Percentiles rank a stretch among this genome's conserved stretches.
phyloP scores from a whole-genome alignment of 1,140 invertebrate species.

The Zaprionus lachaisei region DNA sequence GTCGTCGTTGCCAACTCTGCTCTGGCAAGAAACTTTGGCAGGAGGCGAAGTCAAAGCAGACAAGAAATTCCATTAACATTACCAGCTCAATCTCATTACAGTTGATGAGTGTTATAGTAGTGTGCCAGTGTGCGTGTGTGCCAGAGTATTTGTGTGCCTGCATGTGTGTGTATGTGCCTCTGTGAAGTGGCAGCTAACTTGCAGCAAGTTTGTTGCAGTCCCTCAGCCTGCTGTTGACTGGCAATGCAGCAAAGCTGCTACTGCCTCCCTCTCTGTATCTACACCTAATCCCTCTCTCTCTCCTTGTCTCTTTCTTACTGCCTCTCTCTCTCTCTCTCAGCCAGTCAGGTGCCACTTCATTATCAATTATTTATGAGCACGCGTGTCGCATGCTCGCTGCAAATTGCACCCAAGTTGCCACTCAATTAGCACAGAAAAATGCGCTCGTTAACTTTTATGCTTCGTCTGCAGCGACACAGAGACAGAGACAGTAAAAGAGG shows the following conservation, averaged over 20 bases:
- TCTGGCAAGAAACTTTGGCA: slow-evolving; percentile 40
- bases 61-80: slow-evolving; percentile 81
- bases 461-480: slow-evolving; percentile 1
- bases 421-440: slow-evolving; percentile 80
- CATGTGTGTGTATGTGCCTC: not conserved
- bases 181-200: slow-evolving; percentile 20
- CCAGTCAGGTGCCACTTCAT: slow-evolving; percentile 61
- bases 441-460: slow-evolving; percentile 52
- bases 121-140: not conserved
- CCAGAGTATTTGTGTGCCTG: not conserved
- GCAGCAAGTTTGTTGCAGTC: slow-evolving; percentile 17
- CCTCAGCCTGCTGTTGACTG: not conserved
- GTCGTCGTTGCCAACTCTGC: slow-evolving; percentile 32
- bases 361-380: slow-evolving; percentile 79
- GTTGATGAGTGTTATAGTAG: slow-evolving; percentile 54
- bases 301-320: not conserved
- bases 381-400: slow-evolving; percentile 41
- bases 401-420: slow-evolving; percentile 77
- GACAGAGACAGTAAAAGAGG: not conserved
- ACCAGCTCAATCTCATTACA: slow-evolving; percentile 71
- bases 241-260: not conserved
- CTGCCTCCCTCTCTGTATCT: not conserved
- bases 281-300: not conserved
- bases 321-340: not conserved
- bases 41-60: not conserved